Evolutionary conservation across 2,113 vertebrate genomes (phyloP), one percentile per base, ranked within the genome.

Genomic region (Dicerorhinus sumatrensis): DNA sequence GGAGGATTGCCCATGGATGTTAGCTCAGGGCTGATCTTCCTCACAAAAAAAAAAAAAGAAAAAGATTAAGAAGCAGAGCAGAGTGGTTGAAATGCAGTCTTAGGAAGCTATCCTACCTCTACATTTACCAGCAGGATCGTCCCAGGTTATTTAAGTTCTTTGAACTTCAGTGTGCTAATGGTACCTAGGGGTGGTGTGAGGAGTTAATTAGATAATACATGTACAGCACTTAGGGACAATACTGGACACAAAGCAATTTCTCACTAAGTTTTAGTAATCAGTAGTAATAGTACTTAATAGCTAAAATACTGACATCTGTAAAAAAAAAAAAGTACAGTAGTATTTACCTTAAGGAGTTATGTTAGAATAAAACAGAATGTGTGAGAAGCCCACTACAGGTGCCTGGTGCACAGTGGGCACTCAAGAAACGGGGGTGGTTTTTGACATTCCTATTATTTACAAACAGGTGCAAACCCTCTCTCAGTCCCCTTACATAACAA

Each of bases 361-460:
- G 4, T 65, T 75, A 84, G 69, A 56, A 87, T 83, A 84, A 97
- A 93, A 69, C 31, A 91, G 18, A 92, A 31, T 73, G 13, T 76
- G 8, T 83, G 60, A 73, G n/a, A 92, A 77, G 27, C 58, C 54
- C 72, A 2, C 36, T 65, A 4, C 20, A 92, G 91, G 62, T 46
- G 16, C n/a, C 83, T 83, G 56, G 60, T 75, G 82, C 69, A 62
- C 14, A 79, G 27, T 80, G 65, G 46, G 27, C 81, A 94, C 75
- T 89, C 14, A 60, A 60, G 83, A 93, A 93, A 42, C 58, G 48
- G 33, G 18, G 82, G 48, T 60, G 62, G 17, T 67, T 89, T 89
- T 97, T 92, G 21, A 51, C n/a, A 29, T 89, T 94, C 51, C 60
- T 62, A 46, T 20, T 56, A 85, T 77, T 97, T 92, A 93, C 33